These are phyloP conservation scores for Channa maculata DNA, from an alignment of 2,113 vertebrate genomes.

Conservation along the genomic window DNA sequence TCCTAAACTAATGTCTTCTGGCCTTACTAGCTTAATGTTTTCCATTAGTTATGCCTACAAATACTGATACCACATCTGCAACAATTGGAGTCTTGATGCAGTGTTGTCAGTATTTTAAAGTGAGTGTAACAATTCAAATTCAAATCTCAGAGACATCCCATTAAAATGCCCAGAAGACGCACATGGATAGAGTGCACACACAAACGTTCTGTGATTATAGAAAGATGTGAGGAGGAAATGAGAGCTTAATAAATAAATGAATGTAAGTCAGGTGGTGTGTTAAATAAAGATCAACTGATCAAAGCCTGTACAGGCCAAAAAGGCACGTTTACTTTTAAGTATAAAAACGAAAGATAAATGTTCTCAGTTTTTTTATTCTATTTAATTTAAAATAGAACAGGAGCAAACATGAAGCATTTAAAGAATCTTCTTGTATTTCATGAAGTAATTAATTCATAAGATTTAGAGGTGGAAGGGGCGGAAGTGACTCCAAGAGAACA, in stretches of 20 bases:
- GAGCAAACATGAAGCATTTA: conserved; percentile 9
- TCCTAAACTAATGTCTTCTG: not conserved
- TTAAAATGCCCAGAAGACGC: conserved; percentile 27
- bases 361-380: conserved; percentile 23
- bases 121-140: conserved; percentile 13
- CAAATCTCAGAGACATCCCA: conserved; percentile 28
- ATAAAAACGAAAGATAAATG: conserved; percentile 43
- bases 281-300: conserved; percentile 44
- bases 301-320: conserved; percentile 28
- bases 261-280: not conserved
- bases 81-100: conserved; percentile 4
- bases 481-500: too few relatives aligned
- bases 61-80: not conserved
- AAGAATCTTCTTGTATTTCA: conserved; percentile 18
- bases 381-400: conserved; percentile 39
- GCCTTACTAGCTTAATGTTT: not conserved
- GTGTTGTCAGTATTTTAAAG: conserved; percentile 17
- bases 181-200: not conserved
- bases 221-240: conserved; percentile 47
- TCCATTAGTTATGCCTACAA: conserved; percentile 3
- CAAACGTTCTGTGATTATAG: conserved; percentile 15
- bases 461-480: too few relatives aligned
- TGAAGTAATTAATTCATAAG: not conserved
- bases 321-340: conserved; percentile 11
- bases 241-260: conserved; percentile 41